Evolutionary conservation across 2,888 invertebrate genomes (phyloP).

Genomic region (Zhuqinia jingwanae): DNA sequence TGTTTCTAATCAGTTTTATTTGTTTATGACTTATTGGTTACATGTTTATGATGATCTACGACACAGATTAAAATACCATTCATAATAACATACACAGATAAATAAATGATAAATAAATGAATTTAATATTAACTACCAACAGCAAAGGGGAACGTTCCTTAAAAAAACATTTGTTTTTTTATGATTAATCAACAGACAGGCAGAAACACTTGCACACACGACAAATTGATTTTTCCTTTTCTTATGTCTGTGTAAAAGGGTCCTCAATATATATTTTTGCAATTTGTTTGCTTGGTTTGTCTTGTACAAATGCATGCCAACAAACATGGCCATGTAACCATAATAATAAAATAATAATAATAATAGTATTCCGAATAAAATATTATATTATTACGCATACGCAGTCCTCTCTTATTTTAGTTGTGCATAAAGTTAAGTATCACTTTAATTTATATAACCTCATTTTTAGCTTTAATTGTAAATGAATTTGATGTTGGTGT

Average conservation of each 20-base stretch:
- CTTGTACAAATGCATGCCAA: neutral
- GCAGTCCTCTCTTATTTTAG: too few relatives aligned
- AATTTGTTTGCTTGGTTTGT: conserved; percentile 5
- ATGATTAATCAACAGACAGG: conserved; percentile 9
- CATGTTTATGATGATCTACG: neutral
- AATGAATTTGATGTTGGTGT: too few relatives aligned
- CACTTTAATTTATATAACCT: too few relatives aligned
- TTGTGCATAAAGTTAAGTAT: too few relatives aligned
- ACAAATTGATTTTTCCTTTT: conserved; percentile 10
- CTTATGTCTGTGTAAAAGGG: neutral
- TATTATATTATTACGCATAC: too few relatives aligned
- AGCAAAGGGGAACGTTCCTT: neutral
- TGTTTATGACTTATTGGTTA: conserved; percentile 7
- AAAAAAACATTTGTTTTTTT: neutral
- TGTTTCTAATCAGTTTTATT: neutral
- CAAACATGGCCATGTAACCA: neutral
- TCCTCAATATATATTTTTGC: too few relatives aligned
- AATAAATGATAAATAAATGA: neutral
- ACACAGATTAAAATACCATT: conserved; percentile 32
- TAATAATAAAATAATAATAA: too few relatives aligned
- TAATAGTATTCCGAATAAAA: too few relatives aligned
- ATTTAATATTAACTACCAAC: neutral
- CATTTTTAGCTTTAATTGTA: too few relatives aligned
- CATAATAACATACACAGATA: neutral
- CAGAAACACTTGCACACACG: neutral